Base-by-base conservation (phyloP, 2,888 invertebrate genomes). In the Cloeon dipterum region DNA sequence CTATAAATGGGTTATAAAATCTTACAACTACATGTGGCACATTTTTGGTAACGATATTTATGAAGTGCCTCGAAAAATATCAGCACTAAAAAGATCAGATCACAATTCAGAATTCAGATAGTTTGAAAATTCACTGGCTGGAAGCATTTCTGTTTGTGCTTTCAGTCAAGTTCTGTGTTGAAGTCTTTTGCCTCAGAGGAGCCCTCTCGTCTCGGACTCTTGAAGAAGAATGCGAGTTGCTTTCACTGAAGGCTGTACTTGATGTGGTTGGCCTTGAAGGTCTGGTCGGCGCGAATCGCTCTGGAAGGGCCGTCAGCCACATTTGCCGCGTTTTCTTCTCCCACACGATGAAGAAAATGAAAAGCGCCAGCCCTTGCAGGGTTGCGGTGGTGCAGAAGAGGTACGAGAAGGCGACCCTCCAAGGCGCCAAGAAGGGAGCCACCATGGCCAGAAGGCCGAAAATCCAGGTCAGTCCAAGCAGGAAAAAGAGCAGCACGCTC, bases 311-410 rank as follows among this genome's bases (percentile, higher is more conserved):
- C 7, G 29, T 16, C n/a, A 29, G 5, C 29, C 29, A 29, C 10
- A 29, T 14, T n/a, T n/a, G 34, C 4, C 37, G 23, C 16, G 38
- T 14, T 13, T 29, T 35, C 10, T 20, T 20, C n/a, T 43, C 42
- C 35, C 41, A 39, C 11, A 40, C 34, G 3, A 43, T 41, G 34
- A 43, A 43, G 26, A 43, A 43, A 11, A 43, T 34, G 34, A 43
- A 43, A n/a, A 43, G 33, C 1, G 36, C 37, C 14, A 40, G 33
- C 20, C 42, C 42, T 35, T 43, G 42, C 3, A 40, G 18, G 3
- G 41, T 40, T 10, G 42, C 41, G 3, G 39, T 39, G 11, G 19
- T 26, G 19, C 42, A 41, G 19, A 43, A 43, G 14, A 40, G 10
- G 20, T 43, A 43, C 3, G 36, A 37, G 18, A 40, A 20, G 10